These are phyloP conservation scores for Felis chaus DNA, from an alignment of 2,113 vertebrate species.

Conservation along the genomic window DNA sequence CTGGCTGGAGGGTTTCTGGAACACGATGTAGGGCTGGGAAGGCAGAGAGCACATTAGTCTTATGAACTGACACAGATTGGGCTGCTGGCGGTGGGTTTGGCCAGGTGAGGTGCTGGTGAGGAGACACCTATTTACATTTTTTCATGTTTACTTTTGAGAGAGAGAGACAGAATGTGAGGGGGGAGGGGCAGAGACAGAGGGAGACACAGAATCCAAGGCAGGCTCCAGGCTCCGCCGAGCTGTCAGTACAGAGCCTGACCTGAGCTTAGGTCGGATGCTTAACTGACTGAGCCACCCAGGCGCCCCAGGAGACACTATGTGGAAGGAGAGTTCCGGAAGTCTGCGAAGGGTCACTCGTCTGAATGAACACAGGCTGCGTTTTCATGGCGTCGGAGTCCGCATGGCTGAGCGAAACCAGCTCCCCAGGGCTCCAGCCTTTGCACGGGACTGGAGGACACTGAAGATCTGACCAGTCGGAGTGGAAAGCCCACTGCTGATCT, in stretches of 20 bases:
- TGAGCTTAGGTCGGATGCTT: too few species aligned
- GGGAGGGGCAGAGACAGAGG: too few species aligned
- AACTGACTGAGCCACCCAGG: too few species aligned
- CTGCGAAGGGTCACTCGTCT: background rate
- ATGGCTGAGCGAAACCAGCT: too few species aligned
- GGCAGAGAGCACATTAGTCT: background rate
- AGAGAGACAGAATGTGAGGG: too few species aligned
- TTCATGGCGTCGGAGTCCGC: background rate
- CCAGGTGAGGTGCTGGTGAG: background rate
- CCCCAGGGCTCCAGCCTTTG: background rate
- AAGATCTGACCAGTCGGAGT: background rate
- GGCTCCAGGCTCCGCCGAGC: too few species aligned
- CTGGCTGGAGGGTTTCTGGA: background rate
- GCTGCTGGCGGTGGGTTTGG: background rate
- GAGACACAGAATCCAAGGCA: too few species aligned
- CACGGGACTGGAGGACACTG: background rate
- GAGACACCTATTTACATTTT: background rate
- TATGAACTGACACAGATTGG: background rate
- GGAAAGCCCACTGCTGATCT: background rate
- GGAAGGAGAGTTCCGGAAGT: background rate
- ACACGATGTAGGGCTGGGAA: fast-evolving
- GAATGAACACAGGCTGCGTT: background rate
- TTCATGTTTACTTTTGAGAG: too few species aligned
- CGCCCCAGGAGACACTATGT: background rate
- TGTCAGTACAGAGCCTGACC: too few species aligned